Evolutionary conservation across 1,140 invertebrate genomes (phyloP).

Genomic region (Brachionus rotundiformis): DNA sequence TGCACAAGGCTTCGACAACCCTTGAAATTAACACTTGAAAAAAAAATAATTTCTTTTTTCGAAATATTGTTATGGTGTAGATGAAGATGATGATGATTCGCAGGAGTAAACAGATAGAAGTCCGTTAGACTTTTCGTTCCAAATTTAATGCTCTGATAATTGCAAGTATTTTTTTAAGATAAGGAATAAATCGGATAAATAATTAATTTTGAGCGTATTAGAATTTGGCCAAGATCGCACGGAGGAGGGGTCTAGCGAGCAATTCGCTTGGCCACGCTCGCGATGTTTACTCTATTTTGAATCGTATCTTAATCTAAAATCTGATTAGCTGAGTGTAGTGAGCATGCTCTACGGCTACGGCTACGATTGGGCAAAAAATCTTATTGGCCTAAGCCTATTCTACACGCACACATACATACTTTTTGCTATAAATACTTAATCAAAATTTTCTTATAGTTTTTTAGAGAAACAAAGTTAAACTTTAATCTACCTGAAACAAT

Average conservation of each 20-base stretch:
- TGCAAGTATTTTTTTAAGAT: constrained; percentile 38
- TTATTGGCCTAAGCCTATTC: background rate
- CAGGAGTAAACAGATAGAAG: constrained; percentile 26
- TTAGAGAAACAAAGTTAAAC: background rate
- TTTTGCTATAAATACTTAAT: constrained; percentile 21
- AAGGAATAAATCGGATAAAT: constrained; percentile 44
- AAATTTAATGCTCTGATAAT: constrained; percentile 48
- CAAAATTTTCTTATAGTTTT: background rate
- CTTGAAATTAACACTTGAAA: background rate
- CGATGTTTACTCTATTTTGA: background rate
- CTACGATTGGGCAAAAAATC: constrained; percentile 2
- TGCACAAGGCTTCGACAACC: background rate
- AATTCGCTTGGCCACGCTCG: constrained; percentile 8
- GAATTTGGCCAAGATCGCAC: background rate
- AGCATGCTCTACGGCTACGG: background rate
- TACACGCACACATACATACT: background rate
- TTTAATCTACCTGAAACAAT: background rate
- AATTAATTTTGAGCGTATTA: constrained; percentile 11
- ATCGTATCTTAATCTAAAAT: constrained; percentile 22
- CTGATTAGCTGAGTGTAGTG: background rate
- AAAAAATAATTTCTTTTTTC: background rate
- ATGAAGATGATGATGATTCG: constrained; percentile 7
- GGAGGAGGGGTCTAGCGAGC: background rate
- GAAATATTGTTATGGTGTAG: background rate
- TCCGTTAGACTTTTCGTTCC: constrained; percentile 2